Evolutionary conservation across 2,113 vertebrate species (phyloP).

Genomic region (Collichthys lucidus): DNA sequence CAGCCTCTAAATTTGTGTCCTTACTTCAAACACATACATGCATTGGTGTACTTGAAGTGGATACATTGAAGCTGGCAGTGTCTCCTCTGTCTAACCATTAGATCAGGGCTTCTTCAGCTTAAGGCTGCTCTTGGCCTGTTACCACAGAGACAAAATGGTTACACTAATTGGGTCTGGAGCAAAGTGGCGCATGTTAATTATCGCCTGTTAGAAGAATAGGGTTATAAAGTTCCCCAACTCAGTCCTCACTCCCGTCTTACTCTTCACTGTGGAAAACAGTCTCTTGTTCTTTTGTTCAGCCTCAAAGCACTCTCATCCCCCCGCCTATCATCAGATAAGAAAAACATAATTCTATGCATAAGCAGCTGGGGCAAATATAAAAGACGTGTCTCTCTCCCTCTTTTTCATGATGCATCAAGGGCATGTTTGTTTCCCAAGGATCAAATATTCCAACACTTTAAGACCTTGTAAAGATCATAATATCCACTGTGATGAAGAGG

Average conservation of each 20-base stretch:
- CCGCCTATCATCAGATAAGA: conserved; percentile 46
- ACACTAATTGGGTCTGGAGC: conserved; percentile 57
- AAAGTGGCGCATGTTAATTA: conserved; percentile 64
- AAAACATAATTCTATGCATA: conserved; percentile 40
- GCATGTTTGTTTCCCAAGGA: conserved; percentile 14
- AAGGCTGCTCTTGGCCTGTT: conserved; percentile 20
- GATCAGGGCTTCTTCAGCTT: conserved; percentile 21
- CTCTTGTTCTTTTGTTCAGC: conserved; percentile 40
- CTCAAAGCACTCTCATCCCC: conserved; percentile 47
- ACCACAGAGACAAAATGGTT: conserved; percentile 10
- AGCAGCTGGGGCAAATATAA: conserved; percentile 30
- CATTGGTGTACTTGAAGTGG: not conserved
- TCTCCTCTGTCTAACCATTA: not conserved
- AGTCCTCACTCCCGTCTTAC: conserved; percentile 14
- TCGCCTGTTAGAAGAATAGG: conserved; percentile 26
- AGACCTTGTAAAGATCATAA: conserved; percentile 33
- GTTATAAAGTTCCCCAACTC: conserved; percentile 29
- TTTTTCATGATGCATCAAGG: conserved; percentile 6
- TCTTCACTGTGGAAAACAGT: conserved; percentile 46
- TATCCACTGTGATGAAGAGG: conserved; percentile 11
- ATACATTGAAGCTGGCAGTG: not conserved
- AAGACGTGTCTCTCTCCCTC: conserved; percentile 15
- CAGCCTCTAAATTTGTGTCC: not conserved
- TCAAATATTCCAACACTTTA: conserved; percentile 7
- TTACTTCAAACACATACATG: not conserved